These are phyloP conservation scores for Archocentrus centrarchus DNA, from an alignment of 2,113 vertebrate genomes.

Conservation along the genomic window DNA sequence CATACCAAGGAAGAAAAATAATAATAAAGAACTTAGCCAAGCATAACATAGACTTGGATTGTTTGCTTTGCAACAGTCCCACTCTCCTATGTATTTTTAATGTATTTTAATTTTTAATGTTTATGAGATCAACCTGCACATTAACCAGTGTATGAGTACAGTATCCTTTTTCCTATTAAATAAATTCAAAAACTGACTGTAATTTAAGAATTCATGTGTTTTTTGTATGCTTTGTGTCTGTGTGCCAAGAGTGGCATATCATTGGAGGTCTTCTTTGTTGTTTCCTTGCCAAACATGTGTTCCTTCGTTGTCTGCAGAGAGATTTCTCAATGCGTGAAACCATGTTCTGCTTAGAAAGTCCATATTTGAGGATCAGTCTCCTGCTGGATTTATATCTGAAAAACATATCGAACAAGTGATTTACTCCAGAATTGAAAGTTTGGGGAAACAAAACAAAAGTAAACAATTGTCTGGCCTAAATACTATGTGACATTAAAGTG, in stretches of 20 bases:
- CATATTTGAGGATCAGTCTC: slow-evolving; percentile 6
- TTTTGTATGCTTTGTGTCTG: slow-evolving; percentile 24
- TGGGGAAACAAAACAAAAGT: not conserved
- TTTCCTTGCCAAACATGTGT: slow-evolving; percentile 51
- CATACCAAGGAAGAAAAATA: not conserved
- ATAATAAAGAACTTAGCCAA: not conserved
- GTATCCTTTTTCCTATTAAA: no score
- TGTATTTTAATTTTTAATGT: no score
- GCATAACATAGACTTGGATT: not conserved
- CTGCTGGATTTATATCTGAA: slow-evolving; percentile 13
- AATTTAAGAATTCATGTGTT: not conserved
- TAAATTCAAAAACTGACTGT: no score
- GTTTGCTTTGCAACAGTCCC: not conserved
- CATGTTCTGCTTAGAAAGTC: slow-evolving; percentile 45
- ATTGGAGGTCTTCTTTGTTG: slow-evolving; percentile 30
- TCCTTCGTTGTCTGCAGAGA: not conserved
- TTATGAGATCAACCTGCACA: no score
- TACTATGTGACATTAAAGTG: not conserved
- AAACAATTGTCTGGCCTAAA: not conserved
- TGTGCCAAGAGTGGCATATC: slow-evolving; percentile 8
- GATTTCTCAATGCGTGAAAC: slow-evolving; percentile 19
- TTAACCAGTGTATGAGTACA: no score
- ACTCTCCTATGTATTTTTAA: not conserved
- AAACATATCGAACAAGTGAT: slow-evolving; percentile 23
- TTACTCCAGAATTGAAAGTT: not conserved